phyloP scores from a whole-genome alignment of 2,888 invertebrate species.

The Eristalis pertinax region DNA sequence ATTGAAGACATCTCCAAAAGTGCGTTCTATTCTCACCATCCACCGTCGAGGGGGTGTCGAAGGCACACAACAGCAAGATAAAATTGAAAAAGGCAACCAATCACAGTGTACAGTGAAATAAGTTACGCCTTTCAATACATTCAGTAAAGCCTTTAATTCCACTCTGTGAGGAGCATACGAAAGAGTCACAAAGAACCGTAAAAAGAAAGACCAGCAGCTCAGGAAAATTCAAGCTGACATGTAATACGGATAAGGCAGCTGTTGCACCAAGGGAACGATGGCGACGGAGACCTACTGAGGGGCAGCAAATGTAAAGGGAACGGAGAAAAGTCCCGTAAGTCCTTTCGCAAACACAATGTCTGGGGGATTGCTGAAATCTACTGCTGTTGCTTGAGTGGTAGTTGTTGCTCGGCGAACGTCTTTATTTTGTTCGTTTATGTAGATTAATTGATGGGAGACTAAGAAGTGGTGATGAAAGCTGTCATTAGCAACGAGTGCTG shows the following conservation, averaged over 20 bases:
- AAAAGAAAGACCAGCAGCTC: neutral
- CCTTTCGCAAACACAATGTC: neutral
- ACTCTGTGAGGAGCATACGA: neutral
- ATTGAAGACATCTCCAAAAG: neutral
- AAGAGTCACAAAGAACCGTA: neutral
- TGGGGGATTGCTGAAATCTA: neutral
- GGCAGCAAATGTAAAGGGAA: neutral
- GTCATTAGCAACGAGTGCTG: neutral
- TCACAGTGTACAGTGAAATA: neutral
- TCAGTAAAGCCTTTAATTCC: neutral
- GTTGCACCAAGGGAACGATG: neutral
- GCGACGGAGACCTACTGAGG: neutral
- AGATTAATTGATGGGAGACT: neutral
- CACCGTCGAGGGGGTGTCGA: neutral
- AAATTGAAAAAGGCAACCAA: neutral
- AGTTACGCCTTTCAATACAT: slow-evolving; percentile 1
- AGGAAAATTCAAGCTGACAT: neutral
- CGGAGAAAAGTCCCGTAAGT: neutral
- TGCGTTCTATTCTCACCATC: neutral
- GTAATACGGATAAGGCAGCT: neutral
- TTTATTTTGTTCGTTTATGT: neutral
- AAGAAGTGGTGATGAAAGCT: neutral
- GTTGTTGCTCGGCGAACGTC: neutral
- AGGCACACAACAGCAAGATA: neutral
- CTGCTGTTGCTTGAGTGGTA: neutral